phyloP scores from a whole-genome alignment of 2,888 invertebrate species.

The Lysandra bellargus region DNA sequence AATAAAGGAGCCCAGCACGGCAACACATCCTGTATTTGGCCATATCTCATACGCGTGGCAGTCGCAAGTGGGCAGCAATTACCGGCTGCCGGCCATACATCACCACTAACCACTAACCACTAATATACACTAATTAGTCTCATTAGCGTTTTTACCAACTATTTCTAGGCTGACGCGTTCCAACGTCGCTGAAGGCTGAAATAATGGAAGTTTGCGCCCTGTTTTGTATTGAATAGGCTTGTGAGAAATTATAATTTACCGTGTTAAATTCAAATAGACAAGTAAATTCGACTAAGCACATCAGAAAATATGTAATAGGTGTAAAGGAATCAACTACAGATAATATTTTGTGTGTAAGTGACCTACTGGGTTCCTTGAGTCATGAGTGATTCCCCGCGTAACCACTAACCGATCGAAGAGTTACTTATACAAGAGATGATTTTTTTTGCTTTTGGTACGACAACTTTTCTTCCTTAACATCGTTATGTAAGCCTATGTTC shows the following conservation, averaged over 20 bases:
- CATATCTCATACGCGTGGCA: constrained; percentile 44
- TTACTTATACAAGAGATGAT: no score
- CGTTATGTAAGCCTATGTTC: no score
- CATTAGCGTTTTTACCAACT: constrained; percentile 33
- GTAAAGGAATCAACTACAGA: no score
- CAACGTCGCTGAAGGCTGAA: not conserved
- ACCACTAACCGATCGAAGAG: no score
- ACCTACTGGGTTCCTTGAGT: no score
- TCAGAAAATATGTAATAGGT: no score
- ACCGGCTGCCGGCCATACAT: constrained; percentile 43
- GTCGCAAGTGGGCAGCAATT: constrained; percentile 48
- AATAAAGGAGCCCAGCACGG: not conserved
- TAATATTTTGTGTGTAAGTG: no score
- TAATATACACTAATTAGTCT: constrained; percentile 30
- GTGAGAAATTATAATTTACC: not conserved
- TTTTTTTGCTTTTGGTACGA: no score
- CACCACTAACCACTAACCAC: constrained; percentile 37
- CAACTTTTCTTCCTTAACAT: no score
- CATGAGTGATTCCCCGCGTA: no score
- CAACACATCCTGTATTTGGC: constrained; percentile 29
- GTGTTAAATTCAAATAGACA: no score
- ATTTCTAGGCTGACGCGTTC: constrained; percentile 29
- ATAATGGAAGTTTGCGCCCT: not conserved
- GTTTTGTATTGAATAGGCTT: not conserved
- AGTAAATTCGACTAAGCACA: no score